Evolutionary conservation across 2,113 vertebrate genomes (phyloP), one percentile per base, ranked within the genome.

Genomic region (Hemiprocne comata): DNA sequence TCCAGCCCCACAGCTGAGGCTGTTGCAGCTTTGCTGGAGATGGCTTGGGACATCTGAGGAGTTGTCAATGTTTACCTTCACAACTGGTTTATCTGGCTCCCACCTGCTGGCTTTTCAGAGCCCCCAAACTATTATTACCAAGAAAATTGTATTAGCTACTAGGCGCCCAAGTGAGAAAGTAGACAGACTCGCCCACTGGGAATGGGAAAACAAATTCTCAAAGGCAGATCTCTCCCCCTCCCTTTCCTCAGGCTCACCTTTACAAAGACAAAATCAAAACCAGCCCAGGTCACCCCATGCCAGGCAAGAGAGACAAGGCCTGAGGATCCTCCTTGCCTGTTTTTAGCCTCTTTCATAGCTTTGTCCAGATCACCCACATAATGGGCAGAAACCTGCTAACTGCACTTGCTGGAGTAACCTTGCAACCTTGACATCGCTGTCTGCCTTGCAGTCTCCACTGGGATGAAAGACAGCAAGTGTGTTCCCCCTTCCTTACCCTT

Each of bases 191-290:
- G 83, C 31, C 7, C 2, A 57, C n/a, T 73, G 67, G 62, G 46
- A 94, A 91, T 14, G 26, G 75, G 46, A 83, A 82, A 95, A 93
- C 77, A 82, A 93, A 93, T 67, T 83, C 87, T 73, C 74, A 94
- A 87, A 89, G 67, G 34, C 66, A 92, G 62, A 69, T 64, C 44
- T 60, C 48, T 87, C 64, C 61, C 81, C 85, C 86, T 87, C 89
- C 78, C 67, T 85, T 91, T 97, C 85, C 72, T 94, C 72, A 55
- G 72, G 82, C 71, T 83, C 58, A 51, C 29, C 26, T 88, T 73
- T 85, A 66, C 74, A 58, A 90, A 89, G 48, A 67, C 36, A 61
- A 31, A 94, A 77, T 42, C 64, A 38, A 93, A 88, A 80, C 7
- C 60, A 93, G 74, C 5, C 33, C 31, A 62, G 85, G 29, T 79